Evolutionary conservation across 2,888 invertebrate genomes (phyloP), one percentile per base, ranked within the genome.

Genomic region (Lasioglossum calceatum): DNA sequence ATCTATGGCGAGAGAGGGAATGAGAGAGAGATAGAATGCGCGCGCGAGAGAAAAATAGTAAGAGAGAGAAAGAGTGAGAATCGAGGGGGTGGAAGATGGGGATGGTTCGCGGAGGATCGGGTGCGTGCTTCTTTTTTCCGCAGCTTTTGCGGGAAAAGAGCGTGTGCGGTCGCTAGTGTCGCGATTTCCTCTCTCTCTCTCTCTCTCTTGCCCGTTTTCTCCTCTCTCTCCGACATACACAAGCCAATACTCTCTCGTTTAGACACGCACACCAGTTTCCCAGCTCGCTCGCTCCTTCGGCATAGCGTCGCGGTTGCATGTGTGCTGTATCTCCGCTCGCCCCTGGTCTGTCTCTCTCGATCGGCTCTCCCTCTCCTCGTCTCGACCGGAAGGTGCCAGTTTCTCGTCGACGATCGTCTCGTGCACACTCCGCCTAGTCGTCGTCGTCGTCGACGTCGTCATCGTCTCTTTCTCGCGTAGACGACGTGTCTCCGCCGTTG

Each of bases 361-460:
- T 67, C 81, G 81, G 80, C 86, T 81, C 81, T 82, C 87, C 81
- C 87, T 87, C 89, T 83, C 88, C 87, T 87, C 91, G 92, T 92
- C 92, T 91, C 93, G 92, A 93, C 94, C 93, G 94, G 94, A 94
- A 94, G 94, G 94, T 94, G 94, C 94, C 94, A 94, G 94, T 94
- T 94, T 94, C 94, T 94, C 94, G 91, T 92, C 92, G 93, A 93
- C 93, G 92, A 93, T 93, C 94, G 94, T 92, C 93, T 93, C 93
- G 92, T 92, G 91, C 88, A 87, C 85, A 90, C 85, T 85, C 80
- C 90, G 78, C 81, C 74, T 82, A 86, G 81, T 77, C 84, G 84
- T 82, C 86, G 75, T 47, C 36, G 32, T 36, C 19, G 27, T 2
- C 67, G 67, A 19, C 19, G 12, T 42, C 71, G 42, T 16, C 71